Evolutionary conservation across 2,113 vertebrate genomes (phyloP), one percentile per base, ranked within the genome.

Genomic region (Coptodon rendalli): DNA sequence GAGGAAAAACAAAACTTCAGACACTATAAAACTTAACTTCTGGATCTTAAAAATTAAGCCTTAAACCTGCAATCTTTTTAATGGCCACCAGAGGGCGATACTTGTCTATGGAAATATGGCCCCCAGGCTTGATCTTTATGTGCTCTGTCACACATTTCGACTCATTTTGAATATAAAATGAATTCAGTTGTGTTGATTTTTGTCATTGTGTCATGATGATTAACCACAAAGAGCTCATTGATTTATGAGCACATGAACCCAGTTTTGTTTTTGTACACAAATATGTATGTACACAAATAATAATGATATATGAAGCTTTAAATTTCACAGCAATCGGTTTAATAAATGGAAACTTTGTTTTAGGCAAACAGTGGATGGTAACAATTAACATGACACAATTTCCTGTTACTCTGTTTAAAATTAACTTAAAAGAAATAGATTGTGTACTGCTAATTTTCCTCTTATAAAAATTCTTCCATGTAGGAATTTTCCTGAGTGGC

Each of bases 41-140:
- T 71, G 38, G 12, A 14, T 24, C n/a, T 24, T 27, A 43, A 43
- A 71, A 71, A 14, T 43, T 0, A 71, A 16, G 40, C n/a, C 66
- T 45, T 27, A 1, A 73, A 17, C 22, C 0, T 73, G 22, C 68
- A 2, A 3, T 29, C 22, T 0, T 73, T 27, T 11, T 45, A 2
- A 27, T 45, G 40, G 22, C 68, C 68, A 73, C 22, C 13, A 73
- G 68, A 6, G 22, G 8, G 22, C 40, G 14, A 45, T 73, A 45
- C 22, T 27, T 22, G 2, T 10, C 13, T 45, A 11, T 29, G 2
- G 68, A 5, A 43, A 24, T 17, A n/a, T 73, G 29, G 16, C 14
- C 29, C 57, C 31, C 57, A 34, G 57, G 29, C 27, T 31, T 5
- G 38, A 73, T 27, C 22, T 45, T 45, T 73, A 2, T 43, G n/a